Base-by-base conservation (phyloP, 1,140 invertebrate genomes). In the Temnothorax curvispinosus region DNA sequence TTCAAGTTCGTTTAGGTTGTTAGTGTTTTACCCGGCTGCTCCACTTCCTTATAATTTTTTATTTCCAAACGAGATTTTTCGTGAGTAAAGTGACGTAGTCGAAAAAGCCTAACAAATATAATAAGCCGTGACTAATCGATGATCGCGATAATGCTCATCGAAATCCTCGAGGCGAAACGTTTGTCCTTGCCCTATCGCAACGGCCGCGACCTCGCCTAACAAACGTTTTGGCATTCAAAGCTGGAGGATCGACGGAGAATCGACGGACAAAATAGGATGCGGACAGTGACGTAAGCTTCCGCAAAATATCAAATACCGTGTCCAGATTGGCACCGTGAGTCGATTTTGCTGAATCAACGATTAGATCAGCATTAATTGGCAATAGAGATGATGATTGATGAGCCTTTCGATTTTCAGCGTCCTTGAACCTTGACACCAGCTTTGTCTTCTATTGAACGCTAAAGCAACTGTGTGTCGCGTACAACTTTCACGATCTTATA, bases 311-410 rank as follows among this genome's bases (percentile, higher is more conserved):
- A 74, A 41, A 74, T 47, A 13, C 80, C 41, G 11, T 32, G 54
- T 32, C 54, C 65, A 38, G 38, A 69, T 81, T 44, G 82, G 58
- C 50, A 38, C 13, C 27, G 32, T 65, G 47, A 85, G 87, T 86
- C 65, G 62, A 90, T 69, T 90, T 41, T 58, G 41, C 74, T 78
- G 78, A 88, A 84, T 86, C 69, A 62, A 89, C 47, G 82, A 82
- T 44, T 75, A 65, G 47, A 89, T 89, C 80, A 74, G 44, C 74
- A 56, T 44, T 88, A 89, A 89, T 89, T 87, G 67, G 58, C 74
- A 52, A 89, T 80, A 78, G 52, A 35, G 85, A 90, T 87, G 82
- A 71, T 90, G 90, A 91, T 89, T 60, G 88, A 91, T 90, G 88
- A 69, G 18, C 76, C 85, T 88, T 86, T 88, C 90, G 76, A 82